Evolutionary conservation across 2,888 invertebrate species (phyloP).

Genomic region (Seladonia tumulorum): DNA sequence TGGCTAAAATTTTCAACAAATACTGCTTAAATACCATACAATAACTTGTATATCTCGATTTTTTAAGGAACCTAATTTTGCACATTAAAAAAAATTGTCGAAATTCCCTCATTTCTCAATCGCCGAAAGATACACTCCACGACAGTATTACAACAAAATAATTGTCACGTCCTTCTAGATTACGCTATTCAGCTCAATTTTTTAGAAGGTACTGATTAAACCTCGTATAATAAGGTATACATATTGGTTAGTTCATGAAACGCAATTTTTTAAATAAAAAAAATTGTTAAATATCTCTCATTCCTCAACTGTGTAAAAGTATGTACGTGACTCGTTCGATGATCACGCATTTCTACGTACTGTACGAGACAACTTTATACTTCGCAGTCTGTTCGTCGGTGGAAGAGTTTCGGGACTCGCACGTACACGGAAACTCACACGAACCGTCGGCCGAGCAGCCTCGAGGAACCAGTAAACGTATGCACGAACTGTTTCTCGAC

Average conservation of each 20-base stretch:
- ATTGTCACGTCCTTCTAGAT: neutral
- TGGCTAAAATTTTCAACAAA: neutral
- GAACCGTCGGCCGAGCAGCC: neutral
- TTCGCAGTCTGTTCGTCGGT: neutral
- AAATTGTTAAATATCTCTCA: neutral
- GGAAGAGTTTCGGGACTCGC: neutral
- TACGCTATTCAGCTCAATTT: neutral
- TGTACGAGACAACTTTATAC: neutral
- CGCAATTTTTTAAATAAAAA: neutral
- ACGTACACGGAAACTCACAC: neutral
- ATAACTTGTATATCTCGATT: neutral
- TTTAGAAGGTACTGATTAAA: neutral
- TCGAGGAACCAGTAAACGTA: conserved; percentile 36
- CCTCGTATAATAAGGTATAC: no score
- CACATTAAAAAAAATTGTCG: neutral
- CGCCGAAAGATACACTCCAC: neutral
- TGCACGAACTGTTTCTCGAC: conserved; percentile 33
- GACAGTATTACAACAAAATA: no score
- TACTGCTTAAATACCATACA: neutral
- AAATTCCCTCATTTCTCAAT: neutral
- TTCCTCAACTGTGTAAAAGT: neutral
- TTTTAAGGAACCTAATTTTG: neutral
- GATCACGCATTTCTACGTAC: neutral
- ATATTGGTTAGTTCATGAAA: neutral
- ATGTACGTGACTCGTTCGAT: neutral